Evolutionary conservation across 2,888 invertebrate species (phyloP).

Genomic region (Lapara coniferarum): DNA sequence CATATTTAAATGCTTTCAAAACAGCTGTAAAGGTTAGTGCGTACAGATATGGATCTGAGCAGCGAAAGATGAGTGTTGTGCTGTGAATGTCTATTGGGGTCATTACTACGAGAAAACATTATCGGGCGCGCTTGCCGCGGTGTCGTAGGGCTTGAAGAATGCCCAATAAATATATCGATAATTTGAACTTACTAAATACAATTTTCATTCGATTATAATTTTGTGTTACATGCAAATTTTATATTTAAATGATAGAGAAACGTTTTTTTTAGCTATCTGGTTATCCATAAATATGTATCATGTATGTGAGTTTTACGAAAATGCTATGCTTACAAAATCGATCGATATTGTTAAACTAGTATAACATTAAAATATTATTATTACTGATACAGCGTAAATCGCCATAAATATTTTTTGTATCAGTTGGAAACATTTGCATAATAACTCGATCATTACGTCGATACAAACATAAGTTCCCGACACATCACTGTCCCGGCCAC

Average conservation of each 20-base stretch:
- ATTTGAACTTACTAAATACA: neutral
- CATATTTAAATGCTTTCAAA: conserved; percentile 39
- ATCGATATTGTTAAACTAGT: neutral
- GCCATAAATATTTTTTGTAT: neutral
- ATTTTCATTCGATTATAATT: neutral
- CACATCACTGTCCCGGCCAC: conserved; percentile 62
- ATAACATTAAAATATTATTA: neutral
- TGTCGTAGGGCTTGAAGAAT: conserved; percentile 18
- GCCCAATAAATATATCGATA: conserved; percentile 26
- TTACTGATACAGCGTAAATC: neutral
- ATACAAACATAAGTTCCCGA: neutral
- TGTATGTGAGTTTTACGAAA: no score
- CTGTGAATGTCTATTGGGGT: conserved; percentile 51
- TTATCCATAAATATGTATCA: no score
- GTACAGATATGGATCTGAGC: conserved; percentile 52
- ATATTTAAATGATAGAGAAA: no score
- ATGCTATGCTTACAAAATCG: neutral
- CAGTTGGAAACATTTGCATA: neutral
- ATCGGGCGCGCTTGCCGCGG: conserved; percentile 34
- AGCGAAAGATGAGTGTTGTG: conserved; percentile 54
- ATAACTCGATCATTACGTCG: conserved; percentile 1
- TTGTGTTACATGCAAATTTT: neutral
- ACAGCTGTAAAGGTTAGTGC: conserved; percentile 53
- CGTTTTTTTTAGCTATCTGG: no score
- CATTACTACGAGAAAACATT: conserved; percentile 51